These are phyloP conservation scores for Acanthurus lineatus DNA, from an alignment of 2,797 vertebrate genomes.

Conservation along the genomic window DNA sequence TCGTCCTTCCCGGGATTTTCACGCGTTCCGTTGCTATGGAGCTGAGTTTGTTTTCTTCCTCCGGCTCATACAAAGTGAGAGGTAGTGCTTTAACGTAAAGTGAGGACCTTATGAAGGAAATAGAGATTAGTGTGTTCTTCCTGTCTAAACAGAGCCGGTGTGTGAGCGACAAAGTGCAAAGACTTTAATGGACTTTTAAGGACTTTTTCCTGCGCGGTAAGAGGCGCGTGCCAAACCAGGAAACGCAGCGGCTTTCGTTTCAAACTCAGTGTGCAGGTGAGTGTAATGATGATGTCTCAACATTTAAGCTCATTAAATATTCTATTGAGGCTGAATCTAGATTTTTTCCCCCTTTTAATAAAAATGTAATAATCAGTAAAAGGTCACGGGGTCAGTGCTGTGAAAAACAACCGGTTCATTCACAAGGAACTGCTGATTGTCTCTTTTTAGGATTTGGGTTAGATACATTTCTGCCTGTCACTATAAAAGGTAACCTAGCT, in stretches of 20 bases:
- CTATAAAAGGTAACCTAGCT: not conserved
- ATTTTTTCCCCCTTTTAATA: too few relatives aligned
- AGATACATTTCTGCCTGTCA: not conserved
- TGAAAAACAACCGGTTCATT: not conserved
- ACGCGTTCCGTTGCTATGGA: constrained; percentile 79
- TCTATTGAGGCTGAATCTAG: too few relatives aligned
- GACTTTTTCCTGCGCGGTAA: constrained; percentile 12
- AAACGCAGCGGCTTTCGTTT: not conserved
- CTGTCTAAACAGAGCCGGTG: too few relatives aligned
- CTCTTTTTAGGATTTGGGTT: not conserved
- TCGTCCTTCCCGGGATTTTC: constrained; percentile 36
- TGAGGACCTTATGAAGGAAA: not conserved
- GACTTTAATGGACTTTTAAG: not conserved
- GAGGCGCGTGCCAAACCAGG: constrained; percentile 1
- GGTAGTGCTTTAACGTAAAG: constrained; percentile 53
- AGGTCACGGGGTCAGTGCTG: not conserved
- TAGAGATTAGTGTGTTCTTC: not conserved
- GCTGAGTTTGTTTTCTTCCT: constrained; percentile 49
- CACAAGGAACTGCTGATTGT: not conserved
- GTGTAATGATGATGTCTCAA: not conserved
- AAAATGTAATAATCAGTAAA: not conserved
- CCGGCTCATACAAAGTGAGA: constrained; percentile 40
- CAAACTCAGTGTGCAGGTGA: not conserved
- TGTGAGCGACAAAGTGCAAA: not conserved
- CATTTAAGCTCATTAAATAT: too few relatives aligned